Percentiles rank a stretch among this genome's conserved stretches.
These are phyloP conservation scores for Tapirus indicus DNA, from an alignment of 2,797 vertebrate species.

Conservation along the genomic window DNA sequence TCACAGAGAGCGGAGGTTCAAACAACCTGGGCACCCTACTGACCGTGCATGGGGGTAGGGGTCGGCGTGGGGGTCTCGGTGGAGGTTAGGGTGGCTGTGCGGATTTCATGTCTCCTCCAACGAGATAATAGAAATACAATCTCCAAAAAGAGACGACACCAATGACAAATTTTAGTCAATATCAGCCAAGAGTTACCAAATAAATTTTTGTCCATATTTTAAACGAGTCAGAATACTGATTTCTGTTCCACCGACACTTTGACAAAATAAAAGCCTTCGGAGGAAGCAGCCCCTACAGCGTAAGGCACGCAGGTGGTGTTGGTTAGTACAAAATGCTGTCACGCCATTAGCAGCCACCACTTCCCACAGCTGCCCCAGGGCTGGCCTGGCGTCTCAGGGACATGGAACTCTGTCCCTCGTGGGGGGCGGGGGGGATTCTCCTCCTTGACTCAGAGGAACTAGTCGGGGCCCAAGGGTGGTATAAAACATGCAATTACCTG, in stretches of 20 bases:
- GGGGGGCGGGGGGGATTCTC: rapidly evolving
- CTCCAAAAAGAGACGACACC: background rate
- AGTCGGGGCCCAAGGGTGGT: rapidly evolving
- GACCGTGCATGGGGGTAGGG: background rate
- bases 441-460: background rate
- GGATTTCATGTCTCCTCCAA: rapidly evolving
- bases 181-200: background rate
- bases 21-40: rapidly evolving
- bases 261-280: too few relatives aligned
- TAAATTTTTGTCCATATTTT: rapidly evolving
- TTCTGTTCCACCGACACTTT: background rate
- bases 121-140: background rate
- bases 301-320: rapidly evolving
- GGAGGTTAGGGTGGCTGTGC: rapidly evolving
- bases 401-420: background rate
- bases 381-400: rapidly evolving
- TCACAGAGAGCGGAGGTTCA: background rate
- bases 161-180: rapidly evolving
- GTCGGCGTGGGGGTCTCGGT: rapidly evolving
- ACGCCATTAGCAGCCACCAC: rapidly evolving
- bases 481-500: constrained; percentile 88
- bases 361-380: background rate
- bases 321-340: rapidly evolving
- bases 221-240: background rate
- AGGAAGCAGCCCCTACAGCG: background rate